Evolutionary conservation across 2,113 vertebrate species (phyloP).

Genomic region (Ciconia stormi): DNA sequence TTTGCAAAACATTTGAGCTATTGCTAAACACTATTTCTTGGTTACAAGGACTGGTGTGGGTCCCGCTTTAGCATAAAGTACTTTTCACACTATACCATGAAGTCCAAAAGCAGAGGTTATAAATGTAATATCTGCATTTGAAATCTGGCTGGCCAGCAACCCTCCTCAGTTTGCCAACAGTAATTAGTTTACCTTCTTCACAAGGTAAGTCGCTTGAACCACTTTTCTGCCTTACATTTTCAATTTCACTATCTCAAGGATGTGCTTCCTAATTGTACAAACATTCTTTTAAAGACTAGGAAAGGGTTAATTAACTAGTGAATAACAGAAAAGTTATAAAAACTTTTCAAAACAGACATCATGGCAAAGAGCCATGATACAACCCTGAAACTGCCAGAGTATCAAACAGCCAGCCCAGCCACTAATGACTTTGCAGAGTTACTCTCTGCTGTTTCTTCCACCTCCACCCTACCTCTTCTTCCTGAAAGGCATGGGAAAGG

Average conservation of each 20-base stretch:
- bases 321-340: neutral
- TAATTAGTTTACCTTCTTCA: neutral
- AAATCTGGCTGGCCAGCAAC: neutral
- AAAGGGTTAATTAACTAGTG: neutral
- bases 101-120: neutral
- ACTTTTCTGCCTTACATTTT: neutral
- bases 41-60: neutral
- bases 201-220: neutral
- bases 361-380: neutral
- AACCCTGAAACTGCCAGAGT: neutral
- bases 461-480: neutral
- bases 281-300: neutral
- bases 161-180: fast-evolving
- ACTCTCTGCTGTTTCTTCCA: neutral
- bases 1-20: neutral
- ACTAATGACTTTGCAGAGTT: neutral
- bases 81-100: neutral
- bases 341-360: neutral
- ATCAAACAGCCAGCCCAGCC: neutral
- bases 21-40: neutral
- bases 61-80: neutral
- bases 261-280: neutral
- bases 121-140: neutral
- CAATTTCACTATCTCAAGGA: neutral
- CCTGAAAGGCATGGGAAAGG: neutral